A percentile compares a stretch with the other conserved stretches of the same genome.
Evolutionary conservation across 2,113 vertebrate genomes (phyloP).

Genomic region (Oryzias javanicus): DNA sequence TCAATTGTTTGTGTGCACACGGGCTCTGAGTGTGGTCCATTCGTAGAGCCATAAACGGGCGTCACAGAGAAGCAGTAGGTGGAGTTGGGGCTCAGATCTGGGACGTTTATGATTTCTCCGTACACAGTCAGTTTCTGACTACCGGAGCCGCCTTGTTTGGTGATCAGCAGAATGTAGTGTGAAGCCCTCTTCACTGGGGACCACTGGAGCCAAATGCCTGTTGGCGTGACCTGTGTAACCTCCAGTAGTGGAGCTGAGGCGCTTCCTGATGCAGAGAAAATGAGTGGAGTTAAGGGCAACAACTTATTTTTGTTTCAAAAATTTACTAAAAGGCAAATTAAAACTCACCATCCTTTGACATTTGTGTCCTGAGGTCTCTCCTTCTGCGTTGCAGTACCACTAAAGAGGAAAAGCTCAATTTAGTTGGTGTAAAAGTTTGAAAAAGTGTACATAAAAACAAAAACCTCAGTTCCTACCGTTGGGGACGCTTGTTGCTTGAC

Average conservation of each 20-base stretch:
- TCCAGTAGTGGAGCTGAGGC: conserved; percentile 54
- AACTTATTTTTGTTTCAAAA: neutral
- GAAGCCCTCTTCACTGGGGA: conserved; percentile 18
- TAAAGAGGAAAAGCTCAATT: conserved; percentile 7
- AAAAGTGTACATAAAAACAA: neutral
- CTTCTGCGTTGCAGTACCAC: conserved; percentile 36
- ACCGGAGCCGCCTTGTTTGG: conserved; percentile 11
- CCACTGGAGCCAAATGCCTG: conserved; percentile 43
- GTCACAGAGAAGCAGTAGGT: conserved; percentile 58
- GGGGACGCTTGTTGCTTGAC: conserved; percentile 26
- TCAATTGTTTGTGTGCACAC: conserved; percentile 44
- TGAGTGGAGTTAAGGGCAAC: neutral
- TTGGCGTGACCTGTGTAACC: conserved; percentile 36
- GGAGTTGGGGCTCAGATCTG: conserved; percentile 31
- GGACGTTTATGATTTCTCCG: conserved; percentile 28
- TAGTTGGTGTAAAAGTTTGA: neutral
- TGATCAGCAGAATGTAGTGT: conserved; percentile 49
- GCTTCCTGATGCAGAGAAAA: conserved; percentile 10
- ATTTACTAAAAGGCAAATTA: neutral
- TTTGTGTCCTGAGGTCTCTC: conserved; percentile 44
- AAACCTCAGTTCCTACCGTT: conserved; percentile 38
- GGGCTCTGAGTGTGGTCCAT: conserved; percentile 48
- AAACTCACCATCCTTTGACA: conserved; percentile 42
- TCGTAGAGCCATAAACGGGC: neutral
- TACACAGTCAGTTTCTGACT: conserved; percentile 33